Conservation (phyloP, 2,113 vertebrate genomes). For the Tychaedon coryphoeus region DNA sequence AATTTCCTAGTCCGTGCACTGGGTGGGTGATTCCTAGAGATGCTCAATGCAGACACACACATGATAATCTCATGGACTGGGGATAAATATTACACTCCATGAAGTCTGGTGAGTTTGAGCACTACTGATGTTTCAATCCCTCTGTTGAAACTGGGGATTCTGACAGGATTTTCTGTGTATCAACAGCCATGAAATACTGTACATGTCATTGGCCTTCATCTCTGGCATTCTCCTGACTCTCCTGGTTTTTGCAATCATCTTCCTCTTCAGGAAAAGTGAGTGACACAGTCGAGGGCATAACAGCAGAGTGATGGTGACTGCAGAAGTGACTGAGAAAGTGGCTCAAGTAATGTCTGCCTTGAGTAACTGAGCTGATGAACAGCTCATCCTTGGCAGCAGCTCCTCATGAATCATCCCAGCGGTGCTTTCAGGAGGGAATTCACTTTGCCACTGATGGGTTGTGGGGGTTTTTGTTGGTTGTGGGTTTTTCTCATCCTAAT, state of each 20-base stretch:
- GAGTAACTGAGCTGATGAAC: too few species aligned
- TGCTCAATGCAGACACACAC: not conserved
- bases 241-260: conserved; percentile 3
- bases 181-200: not conserved
- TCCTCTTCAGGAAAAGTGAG: conserved; percentile 61
- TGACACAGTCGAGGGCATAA: not conserved
- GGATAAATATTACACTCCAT: not conserved
- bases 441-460: not conserved
- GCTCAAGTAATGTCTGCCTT: not conserved
- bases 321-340: not conserved
- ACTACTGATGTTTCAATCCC: not conserved
- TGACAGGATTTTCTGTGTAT: not conserved
- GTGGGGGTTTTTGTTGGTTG: not conserved
- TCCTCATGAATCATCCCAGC: not conserved
- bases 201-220: conserved; percentile 39
- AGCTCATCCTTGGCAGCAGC: not conserved
- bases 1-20: not conserved
- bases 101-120: not conserved
- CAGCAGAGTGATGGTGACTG: not conserved
- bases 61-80: rapidly evolving
- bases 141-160: not conserved
- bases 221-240: conserved; percentile 45
- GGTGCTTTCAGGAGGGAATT: not conserved
- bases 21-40: not conserved
- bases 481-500: not conserved